Percentiles rank a stretch among this genome's conserved stretches.
Evolutionary conservation across 2,113 vertebrate genomes (phyloP).

Genomic region (Athene noctua): DNA sequence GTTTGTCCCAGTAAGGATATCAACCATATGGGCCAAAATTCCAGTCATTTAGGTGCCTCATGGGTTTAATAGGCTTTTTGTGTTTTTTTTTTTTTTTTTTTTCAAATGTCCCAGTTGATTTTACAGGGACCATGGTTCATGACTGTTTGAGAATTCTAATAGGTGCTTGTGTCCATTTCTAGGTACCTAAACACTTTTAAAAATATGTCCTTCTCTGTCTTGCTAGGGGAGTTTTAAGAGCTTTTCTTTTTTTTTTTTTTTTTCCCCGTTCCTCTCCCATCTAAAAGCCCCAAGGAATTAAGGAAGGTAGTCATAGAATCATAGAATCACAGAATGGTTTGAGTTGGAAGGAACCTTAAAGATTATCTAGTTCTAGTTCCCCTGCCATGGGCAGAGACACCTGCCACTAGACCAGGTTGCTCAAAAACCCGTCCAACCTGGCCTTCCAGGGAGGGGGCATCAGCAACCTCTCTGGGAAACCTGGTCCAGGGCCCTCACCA

Average conservation of each 20-base stretch:
- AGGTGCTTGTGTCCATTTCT: neutral
- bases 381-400: no score
- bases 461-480: no score
- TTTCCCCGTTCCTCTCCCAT: neutral
- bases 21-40: neutral
- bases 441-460: no score
- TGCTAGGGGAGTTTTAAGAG: neutral
- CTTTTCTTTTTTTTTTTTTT: neutral
- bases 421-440: no score
- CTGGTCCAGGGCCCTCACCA: no score
- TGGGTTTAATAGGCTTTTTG: neutral
- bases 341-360: no score
- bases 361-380: no score
- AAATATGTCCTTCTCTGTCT: neutral
- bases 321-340: no score
- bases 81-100: neutral
- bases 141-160: neutral
- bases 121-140: neutral
- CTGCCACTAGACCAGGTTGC: no score
- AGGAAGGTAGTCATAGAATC: neutral
- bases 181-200: neutral
- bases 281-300: neutral
- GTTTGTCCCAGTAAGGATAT: neutral
- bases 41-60: neutral
- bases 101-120: neutral